Conservation (phyloP, 23 tunicate species). For the Pegea sp. region DNA sequence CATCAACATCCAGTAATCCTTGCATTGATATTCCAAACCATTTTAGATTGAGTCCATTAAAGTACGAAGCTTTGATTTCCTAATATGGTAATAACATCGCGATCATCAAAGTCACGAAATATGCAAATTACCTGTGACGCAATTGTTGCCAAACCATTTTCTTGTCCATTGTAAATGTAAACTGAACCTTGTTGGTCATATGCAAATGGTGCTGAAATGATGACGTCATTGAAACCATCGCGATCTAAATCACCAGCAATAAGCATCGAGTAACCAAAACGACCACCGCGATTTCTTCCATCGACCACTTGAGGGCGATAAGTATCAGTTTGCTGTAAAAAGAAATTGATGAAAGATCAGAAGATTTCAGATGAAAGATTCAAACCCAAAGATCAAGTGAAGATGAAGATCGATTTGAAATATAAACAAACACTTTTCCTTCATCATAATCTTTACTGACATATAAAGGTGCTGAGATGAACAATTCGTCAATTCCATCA, state of each 20-base stretch:
- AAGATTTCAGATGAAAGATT: too few relatives aligned
- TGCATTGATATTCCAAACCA: conserved; percentile 20
- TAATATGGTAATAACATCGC: background rate
- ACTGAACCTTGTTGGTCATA: background rate
- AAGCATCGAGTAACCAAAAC: background rate
- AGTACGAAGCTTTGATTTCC: conserved; percentile 8
- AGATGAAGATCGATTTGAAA: background rate
- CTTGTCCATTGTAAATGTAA: background rate
- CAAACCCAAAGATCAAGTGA: background rate
- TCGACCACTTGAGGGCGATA: too few relatives aligned
- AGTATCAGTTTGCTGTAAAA: too few relatives aligned
- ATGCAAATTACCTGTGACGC: too few relatives aligned
- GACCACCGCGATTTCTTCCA: background rate
- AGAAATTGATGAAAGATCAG: too few relatives aligned
- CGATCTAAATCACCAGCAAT: background rate
- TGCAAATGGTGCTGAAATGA: background rate
- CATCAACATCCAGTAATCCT: conserved; percentile 22
- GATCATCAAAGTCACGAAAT: too few relatives aligned
- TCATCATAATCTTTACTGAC: background rate
- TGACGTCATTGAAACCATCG: background rate
- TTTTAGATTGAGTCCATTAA: conserved; percentile 4
- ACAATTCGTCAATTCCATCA: background rate
- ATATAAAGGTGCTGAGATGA: background rate
- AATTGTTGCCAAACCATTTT: background rate
- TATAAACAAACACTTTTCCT: background rate